Base-by-base conservation (phyloP, 2,797 vertebrate genomes). In the Gila robusta region DNA sequence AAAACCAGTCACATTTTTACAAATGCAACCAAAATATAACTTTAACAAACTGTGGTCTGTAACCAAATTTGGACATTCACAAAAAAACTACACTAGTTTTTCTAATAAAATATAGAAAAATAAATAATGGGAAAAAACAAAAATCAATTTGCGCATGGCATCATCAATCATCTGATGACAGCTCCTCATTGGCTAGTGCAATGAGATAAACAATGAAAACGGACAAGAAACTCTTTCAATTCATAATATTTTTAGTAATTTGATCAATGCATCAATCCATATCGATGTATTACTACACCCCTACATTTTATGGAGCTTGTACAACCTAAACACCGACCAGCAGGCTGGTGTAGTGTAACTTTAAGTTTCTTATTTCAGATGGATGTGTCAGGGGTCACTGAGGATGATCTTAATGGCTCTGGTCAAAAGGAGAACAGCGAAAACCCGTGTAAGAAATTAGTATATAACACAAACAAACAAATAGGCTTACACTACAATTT, bases 361-460 rank as follows among this genome's bases (percentile, higher is more conserved):
- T 16, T 16, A 16, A 16, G 4, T 59, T 59, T 59, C 9, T 59
- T 59, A 28, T 66, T 85, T 28, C 70, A 90, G 88, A 89, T 83
- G 86, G 84, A 87, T 54, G 37, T 44, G 54, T 83, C 79, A 10
- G 79, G 28, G 47, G 28, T 64, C 54, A 62, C 44, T n/a, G 28
- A 69, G n/a, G 39, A 37, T 79, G 59, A 85, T 54, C 5, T 62
- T n/a, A 11, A 78, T 12, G 1, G 4, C 70, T 88, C 69, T 44
- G 62, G 1, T 52, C 84, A 70, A 49, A 83, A 39, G 28, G 81
- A 86, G 37, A 84, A 81, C 67, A 10, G 21, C 2, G 14, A 81
- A 41, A 85, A 72, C 56, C 26, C 71, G 39, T 73, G 89, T 90
- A 90, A 89, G 86, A 64, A 74, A 32, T 76, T 6, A 56, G 26